phyloP scores from a whole-genome alignment of 1,140 invertebrate genomes.

The Drosophila lacteicornis region DNA sequence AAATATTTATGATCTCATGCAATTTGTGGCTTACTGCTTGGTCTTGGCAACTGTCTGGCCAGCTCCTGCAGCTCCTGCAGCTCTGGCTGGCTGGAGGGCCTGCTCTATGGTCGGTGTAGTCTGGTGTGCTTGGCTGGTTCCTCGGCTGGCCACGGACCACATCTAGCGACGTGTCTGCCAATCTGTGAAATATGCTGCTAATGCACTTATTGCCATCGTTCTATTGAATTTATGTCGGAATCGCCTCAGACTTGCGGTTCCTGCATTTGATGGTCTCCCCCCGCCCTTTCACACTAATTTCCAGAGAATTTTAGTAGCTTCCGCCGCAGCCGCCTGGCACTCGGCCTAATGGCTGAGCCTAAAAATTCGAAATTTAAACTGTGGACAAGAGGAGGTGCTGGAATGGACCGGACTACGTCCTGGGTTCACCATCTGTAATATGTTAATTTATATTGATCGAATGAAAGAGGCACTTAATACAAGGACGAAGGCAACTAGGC shows the following conservation, averaged over 20 bases:
- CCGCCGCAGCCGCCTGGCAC: conserved; percentile 45
- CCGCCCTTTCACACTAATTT: conserved; percentile 51
- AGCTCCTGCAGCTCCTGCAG: not conserved
- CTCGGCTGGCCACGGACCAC: conserved; percentile 48
- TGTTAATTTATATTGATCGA: not conserved
- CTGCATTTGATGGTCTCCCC: conserved; percentile 44
- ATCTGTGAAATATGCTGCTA: conserved; percentile 84
- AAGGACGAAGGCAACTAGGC: not conserved
- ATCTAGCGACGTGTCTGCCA: conserved; percentile 78
- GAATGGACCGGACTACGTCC: not conserved
- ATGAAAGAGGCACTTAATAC: not conserved
- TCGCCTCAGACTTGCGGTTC: conserved; percentile 57
- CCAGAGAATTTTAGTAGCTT: conserved; percentile 45
- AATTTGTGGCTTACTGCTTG: conserved; percentile 82
- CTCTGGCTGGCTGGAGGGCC: conserved; percentile 1
- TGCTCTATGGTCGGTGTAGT: conserved; percentile 6
- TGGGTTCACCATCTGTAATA: not conserved
- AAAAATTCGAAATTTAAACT: not conserved
- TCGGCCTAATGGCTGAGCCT: conserved; percentile 57
- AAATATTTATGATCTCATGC: conserved; percentile 84
- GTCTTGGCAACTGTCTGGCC: conserved; percentile 63
- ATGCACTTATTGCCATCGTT: conserved; percentile 79
- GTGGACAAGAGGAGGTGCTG: not conserved
- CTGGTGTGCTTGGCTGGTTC: conserved; percentile 20
- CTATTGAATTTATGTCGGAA: conserved; percentile 80